Conservation (phyloP, 2,113 vertebrate genomes). For the Syrrhaptes paradoxus region DNA sequence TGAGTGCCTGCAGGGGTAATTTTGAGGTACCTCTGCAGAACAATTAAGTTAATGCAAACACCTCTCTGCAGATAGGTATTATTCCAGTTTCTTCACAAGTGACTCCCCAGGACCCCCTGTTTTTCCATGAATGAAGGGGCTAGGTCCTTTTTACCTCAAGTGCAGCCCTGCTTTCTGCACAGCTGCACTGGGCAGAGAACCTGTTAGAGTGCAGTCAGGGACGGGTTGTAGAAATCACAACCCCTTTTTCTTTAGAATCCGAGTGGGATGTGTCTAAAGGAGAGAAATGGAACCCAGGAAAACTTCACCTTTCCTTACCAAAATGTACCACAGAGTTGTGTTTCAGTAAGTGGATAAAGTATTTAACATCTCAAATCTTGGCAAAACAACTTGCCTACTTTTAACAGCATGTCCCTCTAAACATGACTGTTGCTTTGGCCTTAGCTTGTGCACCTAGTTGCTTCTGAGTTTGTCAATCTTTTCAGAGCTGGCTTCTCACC, state of each 20-base stretch:
- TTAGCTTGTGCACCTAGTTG: not conserved
- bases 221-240: not conserved
- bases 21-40: not conserved
- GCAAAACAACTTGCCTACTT: not conserved
- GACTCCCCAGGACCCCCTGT: not conserved
- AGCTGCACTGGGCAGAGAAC: not conserved
- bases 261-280: not conserved
- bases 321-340: not conserved
- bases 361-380: not conserved
- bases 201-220: rapidly evolving
- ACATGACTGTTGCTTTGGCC: not conserved
- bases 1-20: not conserved
- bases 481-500: not conserved
- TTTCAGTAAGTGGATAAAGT: not conserved
- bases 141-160: not conserved
- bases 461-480: not conserved
- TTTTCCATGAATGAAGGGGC: not conserved
- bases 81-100: not conserved
- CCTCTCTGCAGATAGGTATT: not conserved
- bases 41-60: not conserved
- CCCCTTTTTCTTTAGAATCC: not conserved
- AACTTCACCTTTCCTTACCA: not conserved
- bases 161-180: not conserved
- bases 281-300: not conserved
- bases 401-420: not conserved